These are phyloP conservation scores for Ailurus styani DNA, from an alignment of 2,113 vertebrate species.

Conservation along the genomic window DNA sequence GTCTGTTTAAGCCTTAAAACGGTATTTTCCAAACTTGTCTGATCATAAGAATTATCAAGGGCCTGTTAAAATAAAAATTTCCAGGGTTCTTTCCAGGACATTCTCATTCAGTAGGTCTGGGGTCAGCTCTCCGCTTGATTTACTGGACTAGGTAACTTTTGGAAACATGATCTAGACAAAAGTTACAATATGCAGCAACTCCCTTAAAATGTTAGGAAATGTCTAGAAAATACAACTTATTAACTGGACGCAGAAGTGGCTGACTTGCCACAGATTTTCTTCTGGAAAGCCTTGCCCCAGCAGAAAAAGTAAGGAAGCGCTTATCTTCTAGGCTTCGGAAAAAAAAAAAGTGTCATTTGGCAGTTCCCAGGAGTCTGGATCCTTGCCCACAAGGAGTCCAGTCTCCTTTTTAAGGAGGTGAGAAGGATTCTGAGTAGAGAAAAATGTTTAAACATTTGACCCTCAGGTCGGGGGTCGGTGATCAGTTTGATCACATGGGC, in stretches of 20 bases:
- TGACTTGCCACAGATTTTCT: conserved; percentile 51
- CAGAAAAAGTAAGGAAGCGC: background rate
- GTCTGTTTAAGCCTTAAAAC: conserved; percentile 18
- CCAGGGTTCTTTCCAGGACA: background rate
- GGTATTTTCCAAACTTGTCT: background rate
- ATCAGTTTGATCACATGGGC: conserved; percentile 13
- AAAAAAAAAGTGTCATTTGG: conserved; percentile 15
- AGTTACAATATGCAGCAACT: background rate
- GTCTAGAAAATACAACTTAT: conserved; percentile 35
- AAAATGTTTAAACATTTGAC: conserved; percentile 22
- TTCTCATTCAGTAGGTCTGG: background rate
- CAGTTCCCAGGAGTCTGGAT: conserved; percentile 5
- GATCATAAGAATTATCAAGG: background rate
- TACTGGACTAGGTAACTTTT: conserved; percentile 20
- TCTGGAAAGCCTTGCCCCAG: conserved; percentile 29
- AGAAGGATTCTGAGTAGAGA: conserved; percentile 22
- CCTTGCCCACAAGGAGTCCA: conserved; percentile 2
- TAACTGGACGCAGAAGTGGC: conserved; percentile 36
- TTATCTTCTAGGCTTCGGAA: background rate
- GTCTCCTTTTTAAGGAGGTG: conserved; percentile 33
- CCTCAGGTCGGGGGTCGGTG: background rate
- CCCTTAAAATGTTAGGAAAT: background rate
- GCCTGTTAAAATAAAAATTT: background rate
- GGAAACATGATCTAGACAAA: conserved; percentile 39
- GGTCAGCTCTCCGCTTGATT: background rate